phyloP scores from a whole-genome alignment of 1,140 invertebrate genomes.

The Calliopsis andreniformis region DNA sequence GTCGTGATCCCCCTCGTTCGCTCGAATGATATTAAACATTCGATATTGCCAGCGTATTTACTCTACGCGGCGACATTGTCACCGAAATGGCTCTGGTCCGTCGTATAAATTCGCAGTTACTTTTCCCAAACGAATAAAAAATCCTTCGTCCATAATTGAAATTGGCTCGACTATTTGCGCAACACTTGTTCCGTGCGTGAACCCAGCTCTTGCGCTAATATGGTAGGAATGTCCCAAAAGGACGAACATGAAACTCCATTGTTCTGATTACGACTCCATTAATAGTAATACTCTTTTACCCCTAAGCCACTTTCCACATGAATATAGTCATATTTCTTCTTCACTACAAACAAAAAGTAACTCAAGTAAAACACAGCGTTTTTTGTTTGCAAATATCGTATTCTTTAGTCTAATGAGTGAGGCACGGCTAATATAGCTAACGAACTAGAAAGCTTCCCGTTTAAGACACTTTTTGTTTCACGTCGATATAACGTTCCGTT shows the following conservation, averaged over 20 bases:
- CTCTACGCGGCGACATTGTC: not conserved
- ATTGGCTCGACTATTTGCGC: constrained; percentile 8
- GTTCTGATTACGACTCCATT: constrained; percentile 37
- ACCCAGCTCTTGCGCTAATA: constrained; percentile 14
- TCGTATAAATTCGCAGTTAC: not conserved
- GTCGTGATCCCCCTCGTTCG: not conserved
- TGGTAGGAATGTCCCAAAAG: constrained; percentile 9
- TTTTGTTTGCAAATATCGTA: too few relatives aligned
- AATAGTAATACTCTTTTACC: too few relatives aligned
- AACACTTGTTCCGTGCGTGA: not conserved
- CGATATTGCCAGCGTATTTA: not conserved
- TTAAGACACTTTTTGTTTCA: too few relatives aligned
- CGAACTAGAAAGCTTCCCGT: too few relatives aligned
- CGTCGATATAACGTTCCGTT: not conserved
- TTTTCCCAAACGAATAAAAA: not conserved
- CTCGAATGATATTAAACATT: not conserved
- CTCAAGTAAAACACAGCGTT: too few relatives aligned
- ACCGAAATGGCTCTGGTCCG: too few relatives aligned
- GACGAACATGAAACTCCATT: constrained; percentile 5
- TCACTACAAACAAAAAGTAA: too few relatives aligned
- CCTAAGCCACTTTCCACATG: too few relatives aligned
- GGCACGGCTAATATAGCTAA: too few relatives aligned
- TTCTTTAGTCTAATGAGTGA: too few relatives aligned
- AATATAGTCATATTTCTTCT: too few relatives aligned
- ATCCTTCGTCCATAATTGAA: constrained; percentile 10